Evolutionary conservation across 2,113 vertebrate genomes (phyloP).

Genomic region (Gobiocypris rarus): DNA sequence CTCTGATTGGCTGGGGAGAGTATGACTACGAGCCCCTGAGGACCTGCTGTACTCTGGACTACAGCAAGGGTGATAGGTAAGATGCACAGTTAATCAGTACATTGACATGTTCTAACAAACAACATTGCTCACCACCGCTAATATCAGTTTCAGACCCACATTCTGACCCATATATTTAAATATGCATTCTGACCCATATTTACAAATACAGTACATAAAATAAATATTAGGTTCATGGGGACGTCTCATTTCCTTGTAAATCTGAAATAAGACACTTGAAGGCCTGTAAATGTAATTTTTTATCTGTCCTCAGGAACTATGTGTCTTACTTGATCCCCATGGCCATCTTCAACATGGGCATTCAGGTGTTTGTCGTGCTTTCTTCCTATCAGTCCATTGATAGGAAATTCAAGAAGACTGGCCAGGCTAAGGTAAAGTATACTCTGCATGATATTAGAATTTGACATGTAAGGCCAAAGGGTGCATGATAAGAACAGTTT

Average conservation of each 20-base stretch:
- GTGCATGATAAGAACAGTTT: not conserved
- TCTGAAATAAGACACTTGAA: not conserved
- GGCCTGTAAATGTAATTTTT: not conserved
- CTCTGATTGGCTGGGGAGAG: constrained; percentile 92
- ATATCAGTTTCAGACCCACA: not conserved
- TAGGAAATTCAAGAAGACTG: constrained; percentile 88
- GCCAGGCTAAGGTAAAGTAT: constrained; percentile 76
- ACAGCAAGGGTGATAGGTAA: constrained; percentile 90
- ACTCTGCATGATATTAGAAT: constrained; percentile 2
- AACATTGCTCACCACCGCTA: not conserved
- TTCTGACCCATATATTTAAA: not conserved
- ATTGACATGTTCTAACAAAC: not conserved
- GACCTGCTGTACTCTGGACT: constrained; percentile 95
- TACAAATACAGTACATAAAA: not conserved
- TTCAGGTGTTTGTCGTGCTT: constrained; percentile 87
- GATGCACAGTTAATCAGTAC: not conserved
- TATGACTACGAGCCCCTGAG: constrained; percentile 93
- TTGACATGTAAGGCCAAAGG: constrained; percentile 12
- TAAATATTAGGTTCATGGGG: not conserved
- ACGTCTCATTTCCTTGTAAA: not conserved
- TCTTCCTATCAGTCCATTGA: constrained; percentile 87
- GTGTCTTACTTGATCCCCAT: constrained; percentile 88
- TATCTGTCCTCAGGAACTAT: constrained; percentile 80
- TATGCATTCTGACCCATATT: not conserved
- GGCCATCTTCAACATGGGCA: constrained; percentile 87